Evolutionary conservation across 2,888 invertebrate species (phyloP), one percentile per base, ranked within the genome.

Genomic region (Sturmia bella): DNA sequence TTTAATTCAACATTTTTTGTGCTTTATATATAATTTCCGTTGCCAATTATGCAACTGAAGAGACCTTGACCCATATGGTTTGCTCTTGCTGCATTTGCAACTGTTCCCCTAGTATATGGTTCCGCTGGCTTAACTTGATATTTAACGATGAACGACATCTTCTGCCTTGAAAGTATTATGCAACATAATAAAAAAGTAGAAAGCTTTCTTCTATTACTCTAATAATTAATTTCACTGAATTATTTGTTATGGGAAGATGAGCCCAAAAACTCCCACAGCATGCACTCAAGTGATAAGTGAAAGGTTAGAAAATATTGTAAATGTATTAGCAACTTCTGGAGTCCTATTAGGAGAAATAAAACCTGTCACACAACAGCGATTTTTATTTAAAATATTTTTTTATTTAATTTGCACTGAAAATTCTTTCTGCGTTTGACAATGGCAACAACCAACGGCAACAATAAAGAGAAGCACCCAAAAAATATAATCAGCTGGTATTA

Each of bases 231-330:
- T 3, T 19, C 48, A 56, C 24, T 61, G 17, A 39, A 61, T 37
- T 54, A 32, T 17, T 64, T 72, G 41, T 80, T 74, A 78, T 82
- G 82, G 82, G 78, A 78, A 56, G 64, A 74, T 70, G 63, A 69
- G 32, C 64, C 24, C 57, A 13, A 15, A n/a, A 70, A 59, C 69
- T 82, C 82, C 21, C 82, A 82, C 78, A 76, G 66, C 52, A 72
- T 76, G 61, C 76, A 76, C 54, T 81, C 72, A 81, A 81, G 76
- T 76, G 75, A 68, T 68, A 61, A 56, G 17, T 69, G 13, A 5
- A 3, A 4, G 12, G 15, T 13, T 6, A 24, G 17, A 43, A 37
- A 56, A 43, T 5, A 43, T 37, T 15, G 4, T 48, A 15, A 2
- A n/a, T 2, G 12, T 48, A 19, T n/a, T 52, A 3, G 12, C 19